Evolutionary conservation across 2,888 invertebrate genomes (phyloP), one percentile per base, ranked within the genome.

Genomic region (Spatulosminthurus flaviceps): DNA sequence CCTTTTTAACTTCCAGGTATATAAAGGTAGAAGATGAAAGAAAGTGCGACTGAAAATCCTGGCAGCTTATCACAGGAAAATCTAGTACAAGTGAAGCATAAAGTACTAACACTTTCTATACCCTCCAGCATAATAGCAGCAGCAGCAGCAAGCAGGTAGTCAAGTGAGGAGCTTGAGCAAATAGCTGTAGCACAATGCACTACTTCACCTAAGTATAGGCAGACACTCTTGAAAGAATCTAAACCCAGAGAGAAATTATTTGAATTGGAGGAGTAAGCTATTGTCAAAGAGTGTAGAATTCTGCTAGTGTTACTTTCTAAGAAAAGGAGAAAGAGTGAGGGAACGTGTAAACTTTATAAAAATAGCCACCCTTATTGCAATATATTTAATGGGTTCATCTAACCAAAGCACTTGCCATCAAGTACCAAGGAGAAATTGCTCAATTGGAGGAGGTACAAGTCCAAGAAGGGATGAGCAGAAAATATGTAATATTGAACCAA

Each of bases 401-500:
- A 51, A 19, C 16, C 51, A 41, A 41, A 41, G 7, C 13, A 7
- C 7, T 9, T 51, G 51, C 2, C 5, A 19, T 16, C n/a, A 51
- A 41, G 41, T 51, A 11, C 16, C 1, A 13, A 51, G 16, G 51
- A 2, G 1, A n/a, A 51, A 19, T 4, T 51, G 5, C 34, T 9
- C 9, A 34, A 34, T 34, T 34, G 34, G 34, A 34, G 34, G 34
- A 34, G 34, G 34, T 19, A 13, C n/a, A 51, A 51, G 51, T 51
- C 51, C 9, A 51, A 51, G 51, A n/a, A 51, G 51, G 19, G 51
- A 51, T 19, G 51, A 51, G 19, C 51, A 16, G 16, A 51, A 16
- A 51, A 51, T 51, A 51, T n/a, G n/a, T 13, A 51, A 9, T 51
- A n/a, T 51, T 51, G 51, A 51, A 51, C 51, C 51, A 51, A 51